Conservation (phyloP, 2,888 invertebrate genomes). For the Aphodius granarius region DNA sequence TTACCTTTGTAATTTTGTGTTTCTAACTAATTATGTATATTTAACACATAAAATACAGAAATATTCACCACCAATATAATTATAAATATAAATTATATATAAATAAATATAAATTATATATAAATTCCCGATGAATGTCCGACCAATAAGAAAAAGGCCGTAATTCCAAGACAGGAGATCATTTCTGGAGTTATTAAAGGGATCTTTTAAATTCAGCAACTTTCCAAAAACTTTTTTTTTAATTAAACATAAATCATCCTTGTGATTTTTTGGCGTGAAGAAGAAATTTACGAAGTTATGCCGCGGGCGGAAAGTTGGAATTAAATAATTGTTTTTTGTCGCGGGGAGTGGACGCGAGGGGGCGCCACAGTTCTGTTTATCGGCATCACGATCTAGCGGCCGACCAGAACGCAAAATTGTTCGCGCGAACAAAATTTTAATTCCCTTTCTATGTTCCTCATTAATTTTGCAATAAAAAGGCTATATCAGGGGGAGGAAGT, state of each 20-base stretch:
- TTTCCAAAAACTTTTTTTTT: constrained; percentile 24
- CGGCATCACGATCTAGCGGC: not conserved
- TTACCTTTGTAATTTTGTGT: too few relatives aligned
- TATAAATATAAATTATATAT: too few relatives aligned
- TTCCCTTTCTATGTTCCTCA: not conserved
- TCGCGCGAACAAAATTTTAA: not conserved
- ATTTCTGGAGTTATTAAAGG: not conserved
- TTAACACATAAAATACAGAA: too few relatives aligned
- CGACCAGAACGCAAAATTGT: not conserved
- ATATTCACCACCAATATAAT: too few relatives aligned
- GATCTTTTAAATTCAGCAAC: not conserved
- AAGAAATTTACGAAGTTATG: constrained; percentile 35
- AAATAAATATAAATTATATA: too few relatives aligned
- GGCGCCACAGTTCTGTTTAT: not conserved
- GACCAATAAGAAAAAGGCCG: too few relatives aligned
- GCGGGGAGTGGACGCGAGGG: not conserved
- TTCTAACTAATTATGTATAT: too few relatives aligned
- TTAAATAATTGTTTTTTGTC: constrained; percentile 38
- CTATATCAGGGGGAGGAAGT: not conserved
- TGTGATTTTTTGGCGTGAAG: constrained; percentile 30
- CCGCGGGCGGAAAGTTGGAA: constrained; percentile 33
- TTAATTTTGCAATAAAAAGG: not conserved
- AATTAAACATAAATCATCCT: constrained; percentile 36
- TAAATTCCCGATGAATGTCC: too few relatives aligned
- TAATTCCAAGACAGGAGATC: not conserved